phyloP scores from a whole-genome alignment of 1,140 invertebrate species.

The Grapholita molesta region DNA sequence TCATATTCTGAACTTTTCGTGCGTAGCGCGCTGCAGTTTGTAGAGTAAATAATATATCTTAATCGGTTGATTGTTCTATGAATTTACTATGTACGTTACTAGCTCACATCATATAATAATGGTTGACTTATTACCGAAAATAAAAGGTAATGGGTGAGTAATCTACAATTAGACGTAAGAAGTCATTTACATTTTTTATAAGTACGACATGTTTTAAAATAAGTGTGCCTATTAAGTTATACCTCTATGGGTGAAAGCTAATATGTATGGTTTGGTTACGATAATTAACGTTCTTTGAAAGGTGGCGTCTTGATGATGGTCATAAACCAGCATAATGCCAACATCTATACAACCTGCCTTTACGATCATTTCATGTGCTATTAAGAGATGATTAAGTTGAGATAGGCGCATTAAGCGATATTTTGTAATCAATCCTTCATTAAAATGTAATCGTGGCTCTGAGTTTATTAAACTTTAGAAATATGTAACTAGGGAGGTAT shows the following conservation, averaged over 20 bases:
- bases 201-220: no score
- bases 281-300: constrained; percentile 38
- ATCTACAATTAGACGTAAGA: no score
- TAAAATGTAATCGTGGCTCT: not conserved
- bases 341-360: constrained; percentile 36
- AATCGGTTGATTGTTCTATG: no score
- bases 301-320: constrained; percentile 37
- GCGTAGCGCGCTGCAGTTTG: not conserved
- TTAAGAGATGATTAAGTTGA: constrained; percentile 39
- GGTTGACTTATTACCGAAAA: no score
- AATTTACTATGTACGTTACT: no score
- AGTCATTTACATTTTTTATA: no score
- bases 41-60: no score
- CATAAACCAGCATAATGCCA: constrained; percentile 39
- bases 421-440: constrained; percentile 23
- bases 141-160: no score
- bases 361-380: constrained; percentile 41
- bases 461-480: no score
- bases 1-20: not conserved
- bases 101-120: no score
- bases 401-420: constrained; percentile 33
- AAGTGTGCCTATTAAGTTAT: no score
- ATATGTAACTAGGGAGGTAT: no score
- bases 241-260: not conserved
- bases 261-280: constrained; percentile 11